phyloP scores from a whole-genome alignment of 2,888 invertebrate species.

The Chrysolina americana region DNA sequence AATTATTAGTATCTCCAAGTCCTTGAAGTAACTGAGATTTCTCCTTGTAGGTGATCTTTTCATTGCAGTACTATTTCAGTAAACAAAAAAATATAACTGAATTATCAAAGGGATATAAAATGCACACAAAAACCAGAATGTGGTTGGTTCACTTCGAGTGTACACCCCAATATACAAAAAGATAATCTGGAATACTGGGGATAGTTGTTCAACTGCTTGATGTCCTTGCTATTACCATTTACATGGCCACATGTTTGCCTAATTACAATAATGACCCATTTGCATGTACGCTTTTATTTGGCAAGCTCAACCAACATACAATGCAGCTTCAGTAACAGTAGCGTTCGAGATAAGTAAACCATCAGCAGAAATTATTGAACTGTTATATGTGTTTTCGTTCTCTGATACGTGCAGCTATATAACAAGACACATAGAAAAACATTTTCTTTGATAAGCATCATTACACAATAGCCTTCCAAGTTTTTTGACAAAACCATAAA shows the following conservation, averaged over 20 bases:
- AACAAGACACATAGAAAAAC: no score
- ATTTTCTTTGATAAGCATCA: not conserved
- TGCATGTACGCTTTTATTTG: conserved; percentile 57
- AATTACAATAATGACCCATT: conserved; percentile 59
- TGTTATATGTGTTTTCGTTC: not conserved
- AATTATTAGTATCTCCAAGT: no score
- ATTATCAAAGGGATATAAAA: not conserved
- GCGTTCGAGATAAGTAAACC: conserved; percentile 5
- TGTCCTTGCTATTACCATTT: conserved; percentile 58
- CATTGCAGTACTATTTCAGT: no score
- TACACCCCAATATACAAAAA: conserved; percentile 9
- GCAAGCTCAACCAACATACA: conserved; percentile 30
- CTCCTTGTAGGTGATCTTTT: no score
- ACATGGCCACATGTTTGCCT: conserved; percentile 60
- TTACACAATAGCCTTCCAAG: no score
- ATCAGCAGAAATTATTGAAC: not conserved
- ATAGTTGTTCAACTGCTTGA: conserved; percentile 26
- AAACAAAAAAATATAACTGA: not conserved
- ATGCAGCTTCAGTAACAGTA: conserved; percentile 30
- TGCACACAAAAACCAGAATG: not conserved
- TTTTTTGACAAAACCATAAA: no score
- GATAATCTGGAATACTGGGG: not conserved
- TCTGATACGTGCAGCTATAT: no score
- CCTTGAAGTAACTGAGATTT: no score
- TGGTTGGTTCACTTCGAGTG: not conserved